Conservation (phyloP, 2,888 invertebrate genomes). For the Pocota personata region DNA sequence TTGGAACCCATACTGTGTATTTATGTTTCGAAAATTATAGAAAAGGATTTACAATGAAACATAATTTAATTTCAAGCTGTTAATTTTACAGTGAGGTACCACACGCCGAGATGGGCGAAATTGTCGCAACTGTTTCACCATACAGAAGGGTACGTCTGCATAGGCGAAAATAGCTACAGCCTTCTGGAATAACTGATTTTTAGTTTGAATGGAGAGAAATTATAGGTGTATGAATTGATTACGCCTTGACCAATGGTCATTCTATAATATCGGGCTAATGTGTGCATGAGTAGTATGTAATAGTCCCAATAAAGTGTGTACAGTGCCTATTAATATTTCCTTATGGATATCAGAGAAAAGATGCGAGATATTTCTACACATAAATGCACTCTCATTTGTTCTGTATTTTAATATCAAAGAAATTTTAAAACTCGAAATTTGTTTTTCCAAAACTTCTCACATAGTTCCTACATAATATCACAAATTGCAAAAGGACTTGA, state of each 20-base stretch:
- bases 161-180: background rate
- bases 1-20: constrained; percentile 64
- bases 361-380: too few relatives aligned
- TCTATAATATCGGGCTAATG: constrained; percentile 47
- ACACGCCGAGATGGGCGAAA: constrained; percentile 60
- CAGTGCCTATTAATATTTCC: background rate
- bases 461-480: too few relatives aligned
- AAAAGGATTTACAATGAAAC: constrained; percentile 56
- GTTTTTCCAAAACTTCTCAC: too few relatives aligned
- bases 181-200: constrained; percentile 17
- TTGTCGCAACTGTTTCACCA: constrained; percentile 55
- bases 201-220: constrained; percentile 26
- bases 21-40: constrained; percentile 68
- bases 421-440: background rate
- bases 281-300: background rate
- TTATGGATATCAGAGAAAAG: too few relatives aligned
- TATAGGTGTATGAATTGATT: constrained; percentile 56
- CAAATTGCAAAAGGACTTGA: background rate
- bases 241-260: constrained; percentile 73
- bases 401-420: too few relatives aligned
- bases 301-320: background rate
- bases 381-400: too few relatives aligned
- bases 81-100: constrained; percentile 30
- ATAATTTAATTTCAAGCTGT: constrained; percentile 61
- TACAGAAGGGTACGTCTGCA: constrained; percentile 6